Percentiles rank a stretch among this genome's conserved stretches.
phyloP scores from a whole-genome alignment of 2,113 vertebrate genomes.

The Tretioscincus oriximinensis region DNA sequence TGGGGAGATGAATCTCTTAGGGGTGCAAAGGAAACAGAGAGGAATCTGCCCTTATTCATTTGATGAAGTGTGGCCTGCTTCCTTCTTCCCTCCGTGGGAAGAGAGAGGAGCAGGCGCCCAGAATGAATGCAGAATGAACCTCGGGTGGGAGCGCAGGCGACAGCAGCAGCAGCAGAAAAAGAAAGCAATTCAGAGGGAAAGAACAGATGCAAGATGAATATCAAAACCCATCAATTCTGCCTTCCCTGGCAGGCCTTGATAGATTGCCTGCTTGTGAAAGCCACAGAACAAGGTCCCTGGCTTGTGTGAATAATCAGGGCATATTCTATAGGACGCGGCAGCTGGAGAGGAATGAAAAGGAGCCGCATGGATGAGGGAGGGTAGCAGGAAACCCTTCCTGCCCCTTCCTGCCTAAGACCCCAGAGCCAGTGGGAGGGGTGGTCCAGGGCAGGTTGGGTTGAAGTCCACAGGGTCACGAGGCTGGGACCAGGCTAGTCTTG shows the following conservation, averaged over 20 bases:
- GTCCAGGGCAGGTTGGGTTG: too few species aligned
- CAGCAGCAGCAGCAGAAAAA: not conserved
- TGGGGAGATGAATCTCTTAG: not conserved
- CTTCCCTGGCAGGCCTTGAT: not conserved
- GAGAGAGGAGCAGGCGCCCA: not conserved
- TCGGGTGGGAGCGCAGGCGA: not conserved
- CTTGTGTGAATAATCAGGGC: fast-evolving
- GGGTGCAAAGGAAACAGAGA: not conserved
- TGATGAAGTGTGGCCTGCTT: fast-evolving
- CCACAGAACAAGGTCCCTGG: not conserved
- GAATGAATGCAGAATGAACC: not conserved
- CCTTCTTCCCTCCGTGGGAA: not conserved
- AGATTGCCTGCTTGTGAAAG: not conserved
- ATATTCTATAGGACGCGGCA: not conserved
- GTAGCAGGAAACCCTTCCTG: not conserved
- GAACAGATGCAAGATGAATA: constrained; percentile 17
- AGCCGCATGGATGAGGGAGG: not conserved
- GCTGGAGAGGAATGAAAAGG: not conserved
- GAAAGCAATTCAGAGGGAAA: not conserved
- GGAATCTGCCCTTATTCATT: not conserved
- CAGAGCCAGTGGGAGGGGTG: not conserved
- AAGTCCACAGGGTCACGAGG: not conserved
- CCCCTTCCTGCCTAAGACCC: not conserved
- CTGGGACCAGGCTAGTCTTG: too few species aligned
- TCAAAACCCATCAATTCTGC: not conserved